phyloP scores from a whole-genome alignment of 1,140 invertebrate species.

The Brachystomella parvula region DNA sequence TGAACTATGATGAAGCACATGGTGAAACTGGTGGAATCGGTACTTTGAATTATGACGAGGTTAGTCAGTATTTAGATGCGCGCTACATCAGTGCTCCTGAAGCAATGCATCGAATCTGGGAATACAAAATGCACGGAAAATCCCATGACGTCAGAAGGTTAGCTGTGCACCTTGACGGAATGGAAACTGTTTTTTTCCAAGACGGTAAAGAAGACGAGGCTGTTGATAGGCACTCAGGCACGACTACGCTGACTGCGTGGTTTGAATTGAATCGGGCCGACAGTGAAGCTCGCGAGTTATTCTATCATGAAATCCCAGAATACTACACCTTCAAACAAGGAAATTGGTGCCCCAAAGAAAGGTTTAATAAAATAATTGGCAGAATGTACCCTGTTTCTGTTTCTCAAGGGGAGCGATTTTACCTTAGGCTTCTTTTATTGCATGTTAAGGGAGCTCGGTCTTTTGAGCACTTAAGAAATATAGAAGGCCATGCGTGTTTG shows the following conservation, averaged over 20 bases:
- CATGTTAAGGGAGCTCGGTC: conserved; percentile 33
- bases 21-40: background rate
- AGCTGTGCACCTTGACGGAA: conserved; percentile 46
- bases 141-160: conserved; percentile 42
- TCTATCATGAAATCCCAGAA: conserved; percentile 31
- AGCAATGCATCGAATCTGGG: conserved; percentile 39
- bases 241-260: conserved; percentile 35
- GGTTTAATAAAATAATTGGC: background rate
- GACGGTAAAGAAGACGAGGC: conserved; percentile 29
- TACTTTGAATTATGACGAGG: conserved; percentile 36
- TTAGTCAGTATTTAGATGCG: conserved; percentile 28
- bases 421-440: conserved; percentile 23
- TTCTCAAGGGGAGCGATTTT: conserved; percentile 1
- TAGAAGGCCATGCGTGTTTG: conserved; percentile 15
- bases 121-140: conserved; percentile 35
- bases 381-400: conserved; percentile 12
- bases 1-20: background rate
- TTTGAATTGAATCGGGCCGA: conserved; percentile 20
- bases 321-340: conserved; percentile 28
- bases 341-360: conserved; percentile 22
- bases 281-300: background rate
- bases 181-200: conserved; percentile 41
- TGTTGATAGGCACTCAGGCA: conserved; percentile 9
- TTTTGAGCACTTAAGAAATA: conserved; percentile 29
- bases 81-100: conserved; percentile 40